A percentile compares a stretch with the other conserved stretches of the same genome.
Evolutionary conservation across 2,113 vertebrate genomes (phyloP).

Genomic region (Sylvietta virens): DNA sequence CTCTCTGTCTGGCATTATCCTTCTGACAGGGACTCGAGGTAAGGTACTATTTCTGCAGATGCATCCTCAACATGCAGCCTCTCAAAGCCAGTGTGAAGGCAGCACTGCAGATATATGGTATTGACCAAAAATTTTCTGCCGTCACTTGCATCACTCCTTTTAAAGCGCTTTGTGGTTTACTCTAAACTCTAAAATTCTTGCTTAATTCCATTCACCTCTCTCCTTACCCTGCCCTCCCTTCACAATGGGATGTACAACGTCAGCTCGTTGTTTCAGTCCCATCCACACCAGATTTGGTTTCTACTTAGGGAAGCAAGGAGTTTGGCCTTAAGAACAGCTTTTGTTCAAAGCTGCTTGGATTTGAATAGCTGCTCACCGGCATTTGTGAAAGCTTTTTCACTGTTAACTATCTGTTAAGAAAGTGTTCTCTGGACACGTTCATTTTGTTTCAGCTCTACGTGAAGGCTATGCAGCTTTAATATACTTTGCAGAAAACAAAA

Average conservation of each 20-base stretch:
- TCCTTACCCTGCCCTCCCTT: neutral
- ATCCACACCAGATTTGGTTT: neutral
- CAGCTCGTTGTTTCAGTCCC: neutral
- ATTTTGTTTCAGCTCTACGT: neutral
- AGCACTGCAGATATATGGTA: neutral
- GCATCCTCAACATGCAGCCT: neutral
- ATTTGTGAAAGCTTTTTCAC: neutral
- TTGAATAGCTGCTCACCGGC: neutral
- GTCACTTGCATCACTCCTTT: neutral
- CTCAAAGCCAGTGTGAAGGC: neutral
- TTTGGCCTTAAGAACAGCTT: neutral
- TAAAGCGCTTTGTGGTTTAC: neutral
- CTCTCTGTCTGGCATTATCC: neutral
- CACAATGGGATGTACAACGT: too few species aligned
- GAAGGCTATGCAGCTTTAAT: neutral
- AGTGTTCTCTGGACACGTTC: neutral
- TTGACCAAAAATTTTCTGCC: neutral
- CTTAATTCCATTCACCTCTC: neutral
- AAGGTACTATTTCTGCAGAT: neutral
- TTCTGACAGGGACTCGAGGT: fast-evolving
- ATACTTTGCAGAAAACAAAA: neutral
- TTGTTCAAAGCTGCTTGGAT: neutral
- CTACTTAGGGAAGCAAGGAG: neutral
- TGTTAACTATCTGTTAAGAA: neutral
- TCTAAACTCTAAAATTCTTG: neutral